Conservation (phyloP, 1,140 invertebrate species). For the Hycleus cichorii region DNA sequence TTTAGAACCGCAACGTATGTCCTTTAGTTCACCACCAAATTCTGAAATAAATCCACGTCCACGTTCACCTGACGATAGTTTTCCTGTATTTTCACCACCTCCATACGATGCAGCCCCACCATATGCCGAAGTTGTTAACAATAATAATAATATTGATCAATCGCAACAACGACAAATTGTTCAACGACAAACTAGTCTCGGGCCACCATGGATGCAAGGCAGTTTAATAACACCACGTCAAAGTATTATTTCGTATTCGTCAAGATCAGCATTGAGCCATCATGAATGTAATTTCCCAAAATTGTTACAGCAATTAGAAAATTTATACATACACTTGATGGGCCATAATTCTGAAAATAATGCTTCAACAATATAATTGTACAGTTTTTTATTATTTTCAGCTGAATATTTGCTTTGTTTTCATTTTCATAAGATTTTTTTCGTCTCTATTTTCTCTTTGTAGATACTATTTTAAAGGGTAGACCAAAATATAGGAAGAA, state of each 20-base stretch:
- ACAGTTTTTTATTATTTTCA: not conserved
- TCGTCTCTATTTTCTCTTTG: conserved; percentile 33
- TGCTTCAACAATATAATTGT: not conserved
- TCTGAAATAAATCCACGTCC: conserved; percentile 60
- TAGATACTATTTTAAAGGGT: conserved; percentile 47
- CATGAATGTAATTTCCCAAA: conserved; percentile 65
- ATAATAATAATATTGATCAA: too few relatives aligned
- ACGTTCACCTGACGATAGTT: conserved; percentile 67
- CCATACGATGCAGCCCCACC: conserved; percentile 51
- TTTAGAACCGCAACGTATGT: conserved; percentile 69
- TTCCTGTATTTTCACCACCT: conserved; percentile 76
- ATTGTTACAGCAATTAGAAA: too few relatives aligned
- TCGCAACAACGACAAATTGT: conserved; percentile 26
- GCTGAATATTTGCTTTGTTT: not conserved
- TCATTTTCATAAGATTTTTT: not conserved
- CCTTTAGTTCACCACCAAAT: conserved; percentile 66
- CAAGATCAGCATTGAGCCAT: conserved; percentile 63
- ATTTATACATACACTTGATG: too few relatives aligned
- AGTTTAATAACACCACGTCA: conserved; percentile 49
- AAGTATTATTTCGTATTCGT: conserved; percentile 62
- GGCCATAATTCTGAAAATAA: not conserved
- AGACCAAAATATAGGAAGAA: conserved; percentile 47
- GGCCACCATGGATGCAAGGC: conserved; percentile 49
- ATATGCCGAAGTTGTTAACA: conserved; percentile 31
- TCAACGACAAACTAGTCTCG: conserved; percentile 44